Percentiles rank a stretch among this genome's conserved stretches.
Evolutionary conservation across 2,888 invertebrate genomes (phyloP).

Genomic region (Chalcosyrphus nemorum): DNA sequence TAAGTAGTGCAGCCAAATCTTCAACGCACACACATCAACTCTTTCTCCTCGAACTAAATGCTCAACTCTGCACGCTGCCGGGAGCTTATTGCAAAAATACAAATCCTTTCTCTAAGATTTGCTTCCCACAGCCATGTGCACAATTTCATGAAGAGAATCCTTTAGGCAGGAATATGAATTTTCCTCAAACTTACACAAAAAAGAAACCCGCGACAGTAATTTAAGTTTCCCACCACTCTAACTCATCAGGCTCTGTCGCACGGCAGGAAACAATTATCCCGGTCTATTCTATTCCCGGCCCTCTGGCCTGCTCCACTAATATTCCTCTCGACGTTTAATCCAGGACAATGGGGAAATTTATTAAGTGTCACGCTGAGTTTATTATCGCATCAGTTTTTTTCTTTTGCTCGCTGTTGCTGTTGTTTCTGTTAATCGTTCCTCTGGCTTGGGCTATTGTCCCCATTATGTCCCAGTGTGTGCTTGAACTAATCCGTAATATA

Average conservation of each 20-base stretch:
- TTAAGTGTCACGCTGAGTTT: slow-evolving; percentile 68
- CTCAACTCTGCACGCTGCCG: slow-evolving; percentile 23
- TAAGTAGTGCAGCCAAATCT: neutral
- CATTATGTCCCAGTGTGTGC: slow-evolving; percentile 34
- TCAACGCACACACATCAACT: slow-evolving; percentile 11
- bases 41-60: slow-evolving; percentile 3
- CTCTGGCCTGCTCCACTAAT: slow-evolving; percentile 42
- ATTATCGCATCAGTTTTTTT: slow-evolving; percentile 49
- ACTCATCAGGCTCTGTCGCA: neutral
- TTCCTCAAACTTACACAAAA: neutral
- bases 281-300: slow-evolving; percentile 21
- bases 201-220: slow-evolving; percentile 33
- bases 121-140: slow-evolving; percentile 8
- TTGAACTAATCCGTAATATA: slow-evolving; percentile 46
- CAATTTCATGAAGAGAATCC: slow-evolving; percentile 1
- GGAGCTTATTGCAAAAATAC: slow-evolving; percentile 49
- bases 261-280: slow-evolving; percentile 58
- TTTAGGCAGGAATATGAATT: slow-evolving; percentile 1
- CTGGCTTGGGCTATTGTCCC: slow-evolving; percentile 63
- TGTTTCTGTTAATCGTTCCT: slow-evolving; percentile 56
- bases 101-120: slow-evolving; percentile 10
- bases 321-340: slow-evolving; percentile 63
- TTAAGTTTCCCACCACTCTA: slow-evolving; percentile 14
- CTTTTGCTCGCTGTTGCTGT: neutral
- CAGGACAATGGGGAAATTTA: slow-evolving; percentile 64